Conservation (phyloP, 2,888 invertebrate species). For the Lomographa bimaculata region DNA sequence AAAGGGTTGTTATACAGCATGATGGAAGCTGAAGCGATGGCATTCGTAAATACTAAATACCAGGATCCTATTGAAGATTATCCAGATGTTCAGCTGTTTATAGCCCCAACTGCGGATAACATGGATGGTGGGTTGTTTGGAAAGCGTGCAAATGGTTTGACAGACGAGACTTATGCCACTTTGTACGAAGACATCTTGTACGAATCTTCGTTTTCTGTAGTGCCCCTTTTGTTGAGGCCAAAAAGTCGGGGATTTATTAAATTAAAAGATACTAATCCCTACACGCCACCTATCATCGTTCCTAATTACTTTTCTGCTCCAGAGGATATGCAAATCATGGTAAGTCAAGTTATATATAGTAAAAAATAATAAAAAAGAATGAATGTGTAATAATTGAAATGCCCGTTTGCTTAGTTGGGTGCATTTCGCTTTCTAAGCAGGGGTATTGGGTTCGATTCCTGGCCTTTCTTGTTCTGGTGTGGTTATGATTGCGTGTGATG, state of each 20-base stretch:
- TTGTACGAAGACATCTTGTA: slow-evolving; percentile 88
- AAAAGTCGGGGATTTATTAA: slow-evolving; percentile 87
- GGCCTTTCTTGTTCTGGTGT: no score
- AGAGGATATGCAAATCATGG: slow-evolving; percentile 87
- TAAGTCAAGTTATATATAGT: no score
- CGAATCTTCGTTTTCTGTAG: slow-evolving; percentile 86
- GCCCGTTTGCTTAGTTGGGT: no score
- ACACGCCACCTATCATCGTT: slow-evolving; percentile 91
- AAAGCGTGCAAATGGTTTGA: slow-evolving; percentile 86
- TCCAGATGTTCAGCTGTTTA: slow-evolving; percentile 91
- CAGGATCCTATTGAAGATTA: slow-evolving; percentile 86
- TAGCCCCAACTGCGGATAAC: slow-evolving; percentile 89
- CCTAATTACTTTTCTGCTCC: slow-evolving; percentile 93
- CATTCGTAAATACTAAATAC: slow-evolving; percentile 89
- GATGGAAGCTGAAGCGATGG: slow-evolving; percentile 91
- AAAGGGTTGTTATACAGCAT: slow-evolving; percentile 89
- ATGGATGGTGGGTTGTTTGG: slow-evolving; percentile 91
- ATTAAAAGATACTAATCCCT: slow-evolving; percentile 87
- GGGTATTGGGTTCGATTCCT: no score
- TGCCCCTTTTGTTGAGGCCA: slow-evolving; percentile 89
- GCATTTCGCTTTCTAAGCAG: no score
- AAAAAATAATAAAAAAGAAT: no score
- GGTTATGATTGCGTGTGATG: no score
- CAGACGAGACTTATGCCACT: slow-evolving; percentile 86
- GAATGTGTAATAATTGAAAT: no score